phyloP scores from a whole-genome alignment of 2,113 vertebrate species.

The Psilopogon haemacephalus region DNA sequence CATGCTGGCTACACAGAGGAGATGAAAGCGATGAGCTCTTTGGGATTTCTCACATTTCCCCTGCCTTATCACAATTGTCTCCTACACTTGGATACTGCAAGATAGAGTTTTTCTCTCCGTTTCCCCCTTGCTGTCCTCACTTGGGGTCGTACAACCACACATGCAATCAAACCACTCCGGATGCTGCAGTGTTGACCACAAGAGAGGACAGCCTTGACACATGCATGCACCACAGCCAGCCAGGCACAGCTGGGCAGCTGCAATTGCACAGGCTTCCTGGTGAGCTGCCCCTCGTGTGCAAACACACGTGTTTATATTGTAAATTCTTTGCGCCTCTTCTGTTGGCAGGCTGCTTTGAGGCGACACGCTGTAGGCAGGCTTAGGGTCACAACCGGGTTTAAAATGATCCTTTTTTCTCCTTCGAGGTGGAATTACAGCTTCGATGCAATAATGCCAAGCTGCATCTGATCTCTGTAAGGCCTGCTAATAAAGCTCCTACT shows the following conservation, averaged over 20 bases:
- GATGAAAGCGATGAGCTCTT: neutral
- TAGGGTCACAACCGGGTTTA: neutral
- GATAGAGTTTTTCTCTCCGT: neutral
- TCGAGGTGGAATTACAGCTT: neutral
- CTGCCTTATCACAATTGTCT: neutral
- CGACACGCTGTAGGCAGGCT: neutral
- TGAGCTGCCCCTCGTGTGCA: slow-evolving; percentile 40
- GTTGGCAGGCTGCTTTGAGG: neutral
- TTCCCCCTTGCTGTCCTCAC: neutral
- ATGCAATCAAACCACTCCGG: neutral
- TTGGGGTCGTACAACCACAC: neutral
- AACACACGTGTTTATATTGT: slow-evolving; percentile 32
- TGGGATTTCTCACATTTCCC: neutral
- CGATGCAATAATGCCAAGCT: neutral
- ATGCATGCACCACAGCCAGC: neutral
- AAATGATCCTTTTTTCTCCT: neutral
- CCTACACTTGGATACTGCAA: neutral
- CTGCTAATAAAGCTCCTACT: neutral
- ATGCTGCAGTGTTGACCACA: neutral
- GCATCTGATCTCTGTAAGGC: neutral
- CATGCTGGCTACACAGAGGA: neutral
- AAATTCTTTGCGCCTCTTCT: slow-evolving; percentile 20
- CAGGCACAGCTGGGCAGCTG: slow-evolving; percentile 20
- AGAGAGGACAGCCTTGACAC: slow-evolving; percentile 7
- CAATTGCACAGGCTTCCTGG: neutral